A percentile compares a stretch with the other conserved stretches of the same genome.
These are phyloP conservation scores for Diarsia rubi DNA, from an alignment of 2,888 invertebrate species.

Conservation along the genomic window DNA sequence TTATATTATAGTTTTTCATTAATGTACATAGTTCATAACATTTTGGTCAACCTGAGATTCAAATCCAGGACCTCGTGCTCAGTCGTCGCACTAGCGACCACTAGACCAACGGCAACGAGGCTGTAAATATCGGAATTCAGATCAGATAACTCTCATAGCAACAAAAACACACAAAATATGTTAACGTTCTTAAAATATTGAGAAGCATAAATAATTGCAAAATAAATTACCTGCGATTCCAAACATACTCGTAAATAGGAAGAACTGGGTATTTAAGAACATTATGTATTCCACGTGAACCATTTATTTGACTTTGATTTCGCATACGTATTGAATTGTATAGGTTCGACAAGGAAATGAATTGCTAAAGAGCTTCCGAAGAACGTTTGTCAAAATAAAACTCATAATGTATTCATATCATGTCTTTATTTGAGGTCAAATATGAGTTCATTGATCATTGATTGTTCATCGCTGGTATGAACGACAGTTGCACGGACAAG, in stretches of 20 bases:
- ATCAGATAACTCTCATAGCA: not conserved
- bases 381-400: constrained; percentile 35
- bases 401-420: constrained; percentile 32
- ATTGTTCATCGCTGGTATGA: not conserved
- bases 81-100: no score
- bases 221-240: not conserved
- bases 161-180: not conserved
- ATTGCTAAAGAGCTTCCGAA: constrained; percentile 34
- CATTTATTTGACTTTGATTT: constrained; percentile 34
- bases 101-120: no score
- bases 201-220: not conserved
- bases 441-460: constrained; percentile 31
- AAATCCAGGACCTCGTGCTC: no score
- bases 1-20: no score
- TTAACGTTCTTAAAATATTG: not conserved
- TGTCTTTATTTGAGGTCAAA: constrained; percentile 31
- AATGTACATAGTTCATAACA: no score
- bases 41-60: no score
- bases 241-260: constrained; percentile 13
- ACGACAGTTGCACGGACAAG: not conserved
- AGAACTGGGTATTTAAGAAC: not conserved
- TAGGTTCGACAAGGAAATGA: constrained; percentile 52
- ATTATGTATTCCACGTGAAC: constrained; percentile 6
- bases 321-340: constrained; percentile 24
- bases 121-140: no score